Base-by-base conservation (phyloP, 1,140 invertebrate species). In the Drosophila lacertosa region DNA sequence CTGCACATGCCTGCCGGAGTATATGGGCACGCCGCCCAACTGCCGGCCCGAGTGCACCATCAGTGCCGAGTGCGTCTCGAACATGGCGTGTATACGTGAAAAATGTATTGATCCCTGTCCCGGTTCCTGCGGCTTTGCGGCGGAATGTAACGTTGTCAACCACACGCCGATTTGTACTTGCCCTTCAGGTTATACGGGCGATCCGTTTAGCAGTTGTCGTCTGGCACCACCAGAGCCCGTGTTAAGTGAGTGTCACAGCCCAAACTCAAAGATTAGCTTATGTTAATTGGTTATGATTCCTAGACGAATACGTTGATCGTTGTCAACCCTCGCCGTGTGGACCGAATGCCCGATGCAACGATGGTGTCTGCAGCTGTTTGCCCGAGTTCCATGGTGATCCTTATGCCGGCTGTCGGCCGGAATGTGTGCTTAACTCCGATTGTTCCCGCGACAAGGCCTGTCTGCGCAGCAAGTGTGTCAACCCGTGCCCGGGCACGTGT, bases 1-100 rank as follows among this genome's bases (percentile, higher is more conserved):
- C 2, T 97, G 96, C 79, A 95, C 96, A 33, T 97, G 96, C 78
- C 86, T 96, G 24, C 92, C 93, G 65, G 95, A 94, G 16, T 97
- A 95, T 77, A 93, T 95, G 59, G 96, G 96, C 20, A 92, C 93
- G 10, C 95, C 96, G 35, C 96, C 96, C 42, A 92, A 93, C 37
- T 97, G 96, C 75, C 92, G 95, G 90, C 96, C 96, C n/a, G 96
- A 97, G 91, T 97, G 96, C 91, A 92, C 96, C 20, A 95, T 96
- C 9, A 96, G 95, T 80, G 94, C 95, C 0, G 96, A 98, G 92
- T 98, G 97, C 91, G 91, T 95, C 4, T 93, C 94, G 37, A 95
- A 95, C 39, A 94, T 94, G 84, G 95, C 96, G 18, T 97, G 97
- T 77, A 93, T 97, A 11, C 95, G 95, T 75, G 94, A 97, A 79